Conservation (phyloP, 2,113 vertebrate species). For the Mustela lutreola region DNA sequence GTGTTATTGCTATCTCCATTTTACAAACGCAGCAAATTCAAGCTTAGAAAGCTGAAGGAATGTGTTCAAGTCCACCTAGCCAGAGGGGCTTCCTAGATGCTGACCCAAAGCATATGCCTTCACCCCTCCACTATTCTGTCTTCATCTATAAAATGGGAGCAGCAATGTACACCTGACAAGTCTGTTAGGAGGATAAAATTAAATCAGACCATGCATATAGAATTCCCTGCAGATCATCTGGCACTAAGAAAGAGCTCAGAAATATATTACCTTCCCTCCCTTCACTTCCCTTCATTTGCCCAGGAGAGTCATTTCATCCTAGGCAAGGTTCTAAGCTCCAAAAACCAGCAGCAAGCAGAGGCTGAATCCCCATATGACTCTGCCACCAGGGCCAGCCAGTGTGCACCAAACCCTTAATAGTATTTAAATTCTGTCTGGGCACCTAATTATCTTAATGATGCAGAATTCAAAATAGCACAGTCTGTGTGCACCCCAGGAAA, state of each 20-base stretch:
- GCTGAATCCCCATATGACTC: conserved; percentile 54
- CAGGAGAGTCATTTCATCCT: background rate
- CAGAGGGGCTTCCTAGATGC: background rate
- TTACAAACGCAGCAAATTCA: background rate
- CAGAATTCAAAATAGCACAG: conserved; percentile 81
- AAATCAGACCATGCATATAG: background rate
- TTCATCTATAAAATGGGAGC: background rate
- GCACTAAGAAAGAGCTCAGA: background rate
- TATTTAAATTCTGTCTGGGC: conserved; percentile 80
- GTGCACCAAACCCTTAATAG: conserved; percentile 68
- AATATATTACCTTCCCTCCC: background rate
- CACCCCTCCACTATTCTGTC: background rate
- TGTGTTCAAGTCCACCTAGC: background rate
- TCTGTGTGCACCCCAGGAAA: conserved; percentile 75
- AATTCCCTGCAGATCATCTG: background rate
- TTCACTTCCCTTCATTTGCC: background rate
- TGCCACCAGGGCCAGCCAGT: conserved; percentile 34
- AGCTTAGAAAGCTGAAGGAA: background rate
- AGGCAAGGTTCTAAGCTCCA: conserved; percentile 4
- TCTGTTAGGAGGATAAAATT: background rate
- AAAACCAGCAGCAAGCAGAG: background rate
- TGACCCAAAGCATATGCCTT: rapidly evolving
- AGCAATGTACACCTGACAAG: background rate
- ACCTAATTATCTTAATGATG: conserved; percentile 85
- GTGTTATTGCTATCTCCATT: background rate